These are phyloP conservation scores for Arothron firmamentum DNA, from an alignment of 2,113 vertebrate genomes.

Conservation along the genomic window DNA sequence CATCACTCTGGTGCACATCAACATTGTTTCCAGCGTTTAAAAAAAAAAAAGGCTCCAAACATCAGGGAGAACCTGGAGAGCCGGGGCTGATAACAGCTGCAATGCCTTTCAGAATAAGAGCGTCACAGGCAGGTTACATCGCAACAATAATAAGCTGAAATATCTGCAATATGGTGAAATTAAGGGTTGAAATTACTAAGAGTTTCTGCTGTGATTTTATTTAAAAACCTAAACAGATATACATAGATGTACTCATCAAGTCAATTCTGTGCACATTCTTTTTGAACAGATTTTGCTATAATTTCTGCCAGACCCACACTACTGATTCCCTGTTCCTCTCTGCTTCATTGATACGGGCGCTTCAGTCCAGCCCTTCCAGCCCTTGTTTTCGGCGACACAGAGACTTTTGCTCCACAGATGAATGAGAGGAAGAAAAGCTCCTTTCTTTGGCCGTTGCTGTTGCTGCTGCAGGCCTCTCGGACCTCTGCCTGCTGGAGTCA, in stretches of 20 bases:
- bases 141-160: too few species aligned
- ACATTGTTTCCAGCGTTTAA: conserved; percentile 22
- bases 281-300: too few species aligned
- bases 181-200: too few species aligned
- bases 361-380: conserved; percentile 23
- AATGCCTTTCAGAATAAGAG: too few species aligned
- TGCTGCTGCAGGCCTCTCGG: not conserved
- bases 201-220: too few species aligned
- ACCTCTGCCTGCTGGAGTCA: conserved; percentile 11
- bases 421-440: conserved; percentile 50
- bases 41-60: not conserved
- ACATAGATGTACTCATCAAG: too few species aligned
- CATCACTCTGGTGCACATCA: conserved; percentile 25
- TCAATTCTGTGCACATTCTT: not conserved
- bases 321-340: conserved; percentile 25
- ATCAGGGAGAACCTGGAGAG: not conserved
- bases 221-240: too few species aligned
- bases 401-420: conserved; percentile 57
- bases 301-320: not conserved
- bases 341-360: conserved; percentile 25
- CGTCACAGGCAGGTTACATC: too few species aligned
- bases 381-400: conserved; percentile 15
- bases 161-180: not conserved
- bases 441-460: conserved; percentile 40
- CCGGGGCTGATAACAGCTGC: not conserved